Percentiles rank a stretch among this genome's conserved stretches.
These are phyloP conservation scores for Drosophila nikananu DNA, from an alignment of 1,140 invertebrate species.

Conservation along the genomic window DNA sequence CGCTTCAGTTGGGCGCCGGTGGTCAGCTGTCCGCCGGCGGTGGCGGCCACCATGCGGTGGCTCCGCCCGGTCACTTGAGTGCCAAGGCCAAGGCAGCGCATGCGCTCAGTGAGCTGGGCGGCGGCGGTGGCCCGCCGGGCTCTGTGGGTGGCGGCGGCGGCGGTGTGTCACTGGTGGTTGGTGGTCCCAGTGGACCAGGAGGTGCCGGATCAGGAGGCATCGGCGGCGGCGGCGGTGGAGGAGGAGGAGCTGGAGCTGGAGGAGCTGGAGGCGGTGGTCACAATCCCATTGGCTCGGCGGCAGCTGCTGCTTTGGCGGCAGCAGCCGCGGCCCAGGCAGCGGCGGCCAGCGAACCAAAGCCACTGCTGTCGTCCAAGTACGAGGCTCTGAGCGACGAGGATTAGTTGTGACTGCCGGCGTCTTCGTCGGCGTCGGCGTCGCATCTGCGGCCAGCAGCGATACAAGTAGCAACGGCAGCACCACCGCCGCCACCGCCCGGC, in stretches of 20 bases:
- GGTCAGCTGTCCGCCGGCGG: neutral
- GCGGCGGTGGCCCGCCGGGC: conserved; percentile 10
- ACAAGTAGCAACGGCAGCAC: conserved; percentile 28
- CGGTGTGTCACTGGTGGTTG: conserved; percentile 39
- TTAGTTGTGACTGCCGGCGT: conserved; percentile 87
- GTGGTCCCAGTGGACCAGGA: conserved; percentile 35
- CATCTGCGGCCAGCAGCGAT: conserved; percentile 54
- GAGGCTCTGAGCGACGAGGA: conserved; percentile 95
- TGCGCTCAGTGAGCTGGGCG: conserved; percentile 51
- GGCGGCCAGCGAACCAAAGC: conserved; percentile 89
- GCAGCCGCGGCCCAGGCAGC: conserved; percentile 76
- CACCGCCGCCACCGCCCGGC: conserved; percentile 29
- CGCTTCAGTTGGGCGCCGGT: conserved; percentile 41
- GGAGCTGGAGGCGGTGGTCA: conserved; percentile 35
- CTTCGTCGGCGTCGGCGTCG: conserved; percentile 75
- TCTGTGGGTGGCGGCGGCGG: conserved; percentile 41
- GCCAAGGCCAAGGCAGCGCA: conserved; percentile 70
- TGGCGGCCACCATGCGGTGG: conserved; percentile 51
- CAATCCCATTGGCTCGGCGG: conserved; percentile 72
- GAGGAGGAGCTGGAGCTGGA: neutral
- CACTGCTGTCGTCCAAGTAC: conserved; percentile 93
- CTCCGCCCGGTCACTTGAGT: conserved; percentile 74
- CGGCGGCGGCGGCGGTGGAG: neutral
- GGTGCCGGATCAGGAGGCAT: neutral
- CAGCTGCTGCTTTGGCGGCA: conserved; percentile 45